Base-by-base conservation (phyloP, 2,888 invertebrate genomes). In the Synergus itoensis region DNA sequence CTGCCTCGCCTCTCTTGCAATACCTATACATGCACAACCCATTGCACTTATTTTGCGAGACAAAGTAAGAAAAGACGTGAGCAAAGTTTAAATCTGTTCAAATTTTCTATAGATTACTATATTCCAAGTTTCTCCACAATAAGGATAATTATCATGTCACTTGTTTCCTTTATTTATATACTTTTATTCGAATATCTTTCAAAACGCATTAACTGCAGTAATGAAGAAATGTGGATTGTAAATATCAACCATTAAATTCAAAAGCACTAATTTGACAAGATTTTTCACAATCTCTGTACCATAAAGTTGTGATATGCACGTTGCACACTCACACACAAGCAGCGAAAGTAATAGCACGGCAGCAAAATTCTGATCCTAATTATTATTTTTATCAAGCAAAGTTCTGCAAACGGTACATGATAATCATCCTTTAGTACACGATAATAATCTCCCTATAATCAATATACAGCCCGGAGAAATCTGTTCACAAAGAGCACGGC, bases 1-100 rank as follows among this genome's bases (percentile, higher is more conserved):
- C 87, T 89, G 87, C 88, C 88, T 87, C 84, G 85, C 85, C 86
- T 86, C 84, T 83, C 88, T 85, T 80, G 77, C 85, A 83, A 86
- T 84, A 81, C 82, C 86, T 85, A 86, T 84, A 84, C 80, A 81
- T 2, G 53, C n/a, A 53, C 8, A 53, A 8, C 53, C 80, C 65
- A 84, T 80, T 81, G 84, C 83, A 82, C 82, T 85, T 86, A 86
- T 85, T 80, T 85, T 82, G 81, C 77, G 82, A 82, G 73, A 69
- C 80, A 80, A 65, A 76, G 81, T 73, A 45, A 69, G 45, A 43
- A 78, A 78, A 65, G 43, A 65, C 43, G 18, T 40, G 65, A 65
- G 43, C 21, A 65, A 43, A 41, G 43, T 45, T 4, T 11, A 57
- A n/a, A 18, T 43, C 14, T 76, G 40, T 28, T 64, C 64, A 45